Evolutionary conservation across 37 sponge, comb jelly and placozoan species (phyloP), one percentile per base, ranked within the genome.

Genomic region (Bolinopsis microptera): DNA sequence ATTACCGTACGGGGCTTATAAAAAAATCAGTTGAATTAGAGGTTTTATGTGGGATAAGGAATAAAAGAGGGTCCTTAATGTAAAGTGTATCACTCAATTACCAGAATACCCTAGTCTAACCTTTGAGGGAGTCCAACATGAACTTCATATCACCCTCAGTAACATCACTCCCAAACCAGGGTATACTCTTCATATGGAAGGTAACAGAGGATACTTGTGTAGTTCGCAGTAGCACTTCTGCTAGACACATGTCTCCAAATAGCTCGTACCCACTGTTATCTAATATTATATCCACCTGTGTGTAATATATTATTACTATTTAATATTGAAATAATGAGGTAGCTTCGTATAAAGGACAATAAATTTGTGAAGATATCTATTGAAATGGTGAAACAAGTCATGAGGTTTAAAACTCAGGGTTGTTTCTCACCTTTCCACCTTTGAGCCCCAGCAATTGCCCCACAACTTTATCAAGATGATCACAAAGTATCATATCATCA

Each of bases 161-260:
- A 1, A 95, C 98, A 76, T 99, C 99, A 0, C 98, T 97, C n/a
- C 97, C 97, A 94, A 99, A 99, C 99, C 99, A 99, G 16, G 99
- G 99, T 38, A 97, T 72, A 70, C 94, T 92, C 93, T 99, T 99
- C 82, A 94, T 94, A 92, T 99, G 97, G 83, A 99, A 94, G 22
- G 94, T 83, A 0, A 99, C 94, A 8, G 69, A 26, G 26, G 94
- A 94, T 0, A 94, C 97, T 3, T 95, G 69, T 0, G 93, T 94
- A 28, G 93, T 70, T 25, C 76, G 94, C 0, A 96, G 83, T 8
- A 99, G 76, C 94, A 94, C 96, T 21, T 99, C 97, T 0, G 95
- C 98, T 16, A 99, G 93, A 72, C 96, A 96, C n/a, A 97, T 68
- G 76, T 99, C 99, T 32, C 95, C 92, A 95, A 99, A 96, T 1